A percentile compares a stretch with the other conserved stretches of the same genome.
Evolutionary conservation across 2,888 invertebrate species (phyloP).

Genomic region (Lithophane semibrunnea): DNA sequence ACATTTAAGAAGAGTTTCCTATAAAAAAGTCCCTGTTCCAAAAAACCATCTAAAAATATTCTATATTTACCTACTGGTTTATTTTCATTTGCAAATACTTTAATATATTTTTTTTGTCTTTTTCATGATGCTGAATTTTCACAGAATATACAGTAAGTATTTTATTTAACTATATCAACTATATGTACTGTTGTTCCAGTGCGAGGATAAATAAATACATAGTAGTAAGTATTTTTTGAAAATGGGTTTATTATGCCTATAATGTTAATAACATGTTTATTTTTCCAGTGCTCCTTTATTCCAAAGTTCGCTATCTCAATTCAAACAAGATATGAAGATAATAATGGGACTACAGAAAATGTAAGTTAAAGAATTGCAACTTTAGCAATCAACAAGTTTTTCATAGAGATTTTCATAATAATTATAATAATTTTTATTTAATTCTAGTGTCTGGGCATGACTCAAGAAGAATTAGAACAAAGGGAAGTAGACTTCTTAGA

Average conservation of each 20-base stretch:
- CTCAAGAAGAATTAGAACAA: slow-evolving; percentile 93
- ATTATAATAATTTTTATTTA: not conserved
- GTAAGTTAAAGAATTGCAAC: slow-evolving; percentile 89
- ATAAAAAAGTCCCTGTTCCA: not conserved
- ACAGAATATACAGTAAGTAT: slow-evolving; percentile 59
- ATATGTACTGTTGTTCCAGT: not conserved
- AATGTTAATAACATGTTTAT: slow-evolving; percentile 37
- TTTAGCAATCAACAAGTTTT: slow-evolving; percentile 25
- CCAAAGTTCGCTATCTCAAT: slow-evolving; percentile 96
- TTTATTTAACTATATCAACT: not conserved
- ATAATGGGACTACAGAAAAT: slow-evolving; percentile 96
- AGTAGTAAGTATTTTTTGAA: not conserved
- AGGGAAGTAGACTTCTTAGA: slow-evolving; percentile 95
- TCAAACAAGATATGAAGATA: slow-evolving; percentile 97
- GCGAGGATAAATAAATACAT: not conserved
- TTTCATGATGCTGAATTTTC: slow-evolving; percentile 46
- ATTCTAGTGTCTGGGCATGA: slow-evolving; percentile 93
- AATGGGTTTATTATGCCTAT: not conserved
- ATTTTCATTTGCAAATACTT: slow-evolving; percentile 12
- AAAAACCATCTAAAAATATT: not conserved
- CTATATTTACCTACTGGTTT: not conserved
- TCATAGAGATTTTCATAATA: slow-evolving; percentile 17
- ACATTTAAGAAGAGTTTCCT: not conserved
- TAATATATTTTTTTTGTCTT: slow-evolving; percentile 16
- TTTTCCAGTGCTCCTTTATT: slow-evolving; percentile 96